phyloP scores from a whole-genome alignment of 2,113 vertebrate species.

The Cheirogaleus medius region DNA sequence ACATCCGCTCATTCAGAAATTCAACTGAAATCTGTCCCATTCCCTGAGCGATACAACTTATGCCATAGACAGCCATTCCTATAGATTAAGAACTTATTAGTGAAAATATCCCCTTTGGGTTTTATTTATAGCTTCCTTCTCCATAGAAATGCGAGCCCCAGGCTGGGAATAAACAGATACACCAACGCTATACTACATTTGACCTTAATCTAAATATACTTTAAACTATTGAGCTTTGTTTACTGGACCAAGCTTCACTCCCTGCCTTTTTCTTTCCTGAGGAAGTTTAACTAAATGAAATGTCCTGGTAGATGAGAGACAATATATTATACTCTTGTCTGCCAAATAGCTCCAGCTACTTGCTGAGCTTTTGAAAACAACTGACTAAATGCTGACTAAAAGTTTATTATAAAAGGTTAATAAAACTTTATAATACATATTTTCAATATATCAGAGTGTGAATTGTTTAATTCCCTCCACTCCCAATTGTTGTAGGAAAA shows the following conservation, averaged over 20 bases:
- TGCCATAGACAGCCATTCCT: rapidly evolving
- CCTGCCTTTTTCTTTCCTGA: not conserved
- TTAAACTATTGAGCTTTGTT: not conserved
- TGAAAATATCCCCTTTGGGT: not conserved
- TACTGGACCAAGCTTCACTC: not conserved
- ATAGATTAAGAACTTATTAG: not conserved
- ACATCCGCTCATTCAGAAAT: not conserved
- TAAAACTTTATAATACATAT: not conserved
- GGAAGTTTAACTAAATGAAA: not conserved
- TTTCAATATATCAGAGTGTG: not conserved
- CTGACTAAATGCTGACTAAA: not conserved
- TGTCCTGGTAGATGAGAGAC: not conserved
- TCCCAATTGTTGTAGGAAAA: not conserved
- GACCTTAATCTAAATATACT: not conserved
- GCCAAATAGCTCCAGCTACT: not conserved
- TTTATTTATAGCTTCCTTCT: not conserved
- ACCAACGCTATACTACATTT: not conserved
- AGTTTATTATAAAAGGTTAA: not conserved
- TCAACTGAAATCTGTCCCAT: not conserved
- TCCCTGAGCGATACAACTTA: too few relatives aligned
- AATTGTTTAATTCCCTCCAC: not conserved
- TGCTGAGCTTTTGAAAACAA: not conserved
- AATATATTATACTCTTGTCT: not conserved
- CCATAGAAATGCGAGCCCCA: not conserved
- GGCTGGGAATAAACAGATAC: not conserved